phyloP scores from a whole-genome alignment of 2,888 invertebrate genomes.

The Andrena bicolor region DNA sequence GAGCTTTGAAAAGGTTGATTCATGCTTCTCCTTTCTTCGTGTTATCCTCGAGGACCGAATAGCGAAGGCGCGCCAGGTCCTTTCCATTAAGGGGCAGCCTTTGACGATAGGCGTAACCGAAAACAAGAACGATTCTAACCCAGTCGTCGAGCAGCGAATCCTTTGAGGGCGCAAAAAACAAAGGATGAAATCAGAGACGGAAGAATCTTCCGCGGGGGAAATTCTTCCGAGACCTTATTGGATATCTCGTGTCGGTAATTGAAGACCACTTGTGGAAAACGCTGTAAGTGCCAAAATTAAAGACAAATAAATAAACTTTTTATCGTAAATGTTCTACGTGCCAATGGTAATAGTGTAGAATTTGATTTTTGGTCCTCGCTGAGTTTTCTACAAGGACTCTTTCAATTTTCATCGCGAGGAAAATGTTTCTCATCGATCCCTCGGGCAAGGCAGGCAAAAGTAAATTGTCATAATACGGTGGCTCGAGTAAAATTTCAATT shows the following conservation, averaged over 20 bases:
- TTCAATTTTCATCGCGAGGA: not conserved
- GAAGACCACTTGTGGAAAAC: too few relatives aligned
- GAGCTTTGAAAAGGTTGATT: not conserved
- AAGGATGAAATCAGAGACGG: not conserved
- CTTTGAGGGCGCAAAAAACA: not conserved
- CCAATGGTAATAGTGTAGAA: too few relatives aligned
- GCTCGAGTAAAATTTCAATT: slow-evolving; percentile 8
- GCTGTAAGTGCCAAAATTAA: too few relatives aligned
- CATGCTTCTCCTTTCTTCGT: not conserved
- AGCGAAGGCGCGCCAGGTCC: not conserved
- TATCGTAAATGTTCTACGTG: too few relatives aligned
- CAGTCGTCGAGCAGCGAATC: not conserved
- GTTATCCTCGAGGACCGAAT: not conserved
- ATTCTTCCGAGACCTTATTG: not conserved
- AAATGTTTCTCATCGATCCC: not conserved
- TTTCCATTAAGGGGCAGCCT: slow-evolving; percentile 18
- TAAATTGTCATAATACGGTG: slow-evolving; percentile 6
- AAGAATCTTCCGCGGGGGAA: not conserved
- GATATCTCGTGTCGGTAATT: not conserved
- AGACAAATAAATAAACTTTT: too few relatives aligned
- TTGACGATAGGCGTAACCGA: slow-evolving; percentile 3
- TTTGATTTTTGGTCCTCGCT: too few relatives aligned
- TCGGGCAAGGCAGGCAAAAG: not conserved
- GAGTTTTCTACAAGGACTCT: too few relatives aligned
- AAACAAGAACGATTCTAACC: not conserved